phyloP scores from a whole-genome alignment of 2,113 vertebrate genomes.

The Sceloporus tristichus region DNA sequence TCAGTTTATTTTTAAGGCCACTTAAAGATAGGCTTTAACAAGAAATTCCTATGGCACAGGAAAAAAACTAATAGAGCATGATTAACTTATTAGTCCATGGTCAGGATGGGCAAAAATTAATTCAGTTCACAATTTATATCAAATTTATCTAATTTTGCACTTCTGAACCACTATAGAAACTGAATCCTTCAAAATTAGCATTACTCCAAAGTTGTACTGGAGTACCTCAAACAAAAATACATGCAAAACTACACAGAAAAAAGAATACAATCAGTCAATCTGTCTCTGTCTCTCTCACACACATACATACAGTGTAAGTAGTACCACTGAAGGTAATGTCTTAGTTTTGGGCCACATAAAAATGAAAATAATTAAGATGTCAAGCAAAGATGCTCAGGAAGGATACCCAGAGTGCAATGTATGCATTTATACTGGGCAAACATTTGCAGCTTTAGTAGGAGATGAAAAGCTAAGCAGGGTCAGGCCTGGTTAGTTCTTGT shows the following conservation, averaged over 20 bases:
- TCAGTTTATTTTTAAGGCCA: not conserved
- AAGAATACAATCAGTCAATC: no score
- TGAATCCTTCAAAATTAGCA: not conserved
- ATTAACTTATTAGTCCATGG: not conserved
- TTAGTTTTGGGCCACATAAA: not conserved
- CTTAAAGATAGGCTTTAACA: not conserved
- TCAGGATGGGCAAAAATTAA: not conserved
- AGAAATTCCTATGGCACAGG: not conserved
- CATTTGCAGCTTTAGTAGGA: not conserved
- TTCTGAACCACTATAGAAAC: not conserved
- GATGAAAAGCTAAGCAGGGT: not conserved
- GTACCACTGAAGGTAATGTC: not conserved
- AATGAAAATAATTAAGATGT: not conserved
- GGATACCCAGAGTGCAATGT: not conserved
- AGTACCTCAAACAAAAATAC: not conserved
- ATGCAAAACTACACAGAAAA: not conserved
- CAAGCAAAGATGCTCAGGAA: not conserved
- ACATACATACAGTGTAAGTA: not conserved
- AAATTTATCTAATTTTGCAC: not conserved
- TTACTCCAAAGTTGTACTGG: not conserved
- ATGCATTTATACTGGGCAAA: not conserved
- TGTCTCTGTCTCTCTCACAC: not conserved
- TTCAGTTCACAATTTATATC: not conserved
- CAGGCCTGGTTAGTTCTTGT: no score
- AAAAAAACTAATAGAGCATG: no score